Percentiles rank a stretch among this genome's conserved stretches.
These are phyloP conservation scores for Epizoanthus illoricatus DNA, from an alignment of 92 coral and sea anemone genomes.

Conservation along the genomic window DNA sequence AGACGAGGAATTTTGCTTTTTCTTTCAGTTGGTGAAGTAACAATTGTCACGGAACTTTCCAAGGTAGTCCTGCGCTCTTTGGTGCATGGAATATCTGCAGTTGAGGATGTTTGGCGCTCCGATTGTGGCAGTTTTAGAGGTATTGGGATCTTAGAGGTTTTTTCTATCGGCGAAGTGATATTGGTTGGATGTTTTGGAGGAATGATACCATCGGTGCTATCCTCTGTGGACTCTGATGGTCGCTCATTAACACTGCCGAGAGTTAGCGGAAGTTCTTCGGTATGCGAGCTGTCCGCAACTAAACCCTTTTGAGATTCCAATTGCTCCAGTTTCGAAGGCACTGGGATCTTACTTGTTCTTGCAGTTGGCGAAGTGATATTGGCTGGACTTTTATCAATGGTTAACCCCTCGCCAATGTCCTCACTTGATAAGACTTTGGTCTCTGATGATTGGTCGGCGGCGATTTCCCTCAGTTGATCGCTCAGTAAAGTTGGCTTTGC, in stretches of 20 bases:
- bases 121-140: background rate
- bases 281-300: background rate
- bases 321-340: conserved; percentile 6
- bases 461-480: background rate
- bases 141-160: conserved; percentile 16
- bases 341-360: conserved; percentile 2
- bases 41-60: background rate
- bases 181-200: background rate
- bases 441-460: background rate
- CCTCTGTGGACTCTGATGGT: no score
- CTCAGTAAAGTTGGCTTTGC: background rate
- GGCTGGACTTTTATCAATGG: background rate
- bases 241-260: no score
- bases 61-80: background rate
- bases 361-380: background rate
- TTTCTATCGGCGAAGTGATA: background rate
- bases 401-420: background rate
- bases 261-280: background rate
- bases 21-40: background rate
- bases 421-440: background rate
- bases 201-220: background rate
- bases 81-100: background rate
- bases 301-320: background rate
- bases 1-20: background rate
- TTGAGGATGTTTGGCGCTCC: background rate